phyloP scores from a whole-genome alignment of 1,140 invertebrate species.

The Trichoplusia ni region DNA sequence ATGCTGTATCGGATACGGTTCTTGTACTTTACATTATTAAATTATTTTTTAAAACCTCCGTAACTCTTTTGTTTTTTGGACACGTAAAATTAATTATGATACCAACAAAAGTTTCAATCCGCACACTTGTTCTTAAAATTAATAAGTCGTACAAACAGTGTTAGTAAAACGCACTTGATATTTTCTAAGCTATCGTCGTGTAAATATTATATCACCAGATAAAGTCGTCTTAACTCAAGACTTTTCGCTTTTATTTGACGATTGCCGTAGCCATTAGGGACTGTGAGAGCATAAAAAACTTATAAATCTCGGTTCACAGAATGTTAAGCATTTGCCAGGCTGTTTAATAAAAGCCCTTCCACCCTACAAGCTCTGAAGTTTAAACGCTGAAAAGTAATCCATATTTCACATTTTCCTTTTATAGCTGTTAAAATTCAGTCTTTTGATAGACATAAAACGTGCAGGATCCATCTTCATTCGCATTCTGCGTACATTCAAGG shows the following conservation, averaged over 20 bases:
- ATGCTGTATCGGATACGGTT: no score
- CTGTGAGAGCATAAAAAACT: neutral
- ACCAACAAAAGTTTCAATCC: no score
- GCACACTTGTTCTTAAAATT: no score
- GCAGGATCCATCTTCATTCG: conserved; percentile 25
- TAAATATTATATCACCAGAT: no score
- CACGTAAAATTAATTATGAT: no score
- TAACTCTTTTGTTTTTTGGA: no score
- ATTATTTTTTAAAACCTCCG: no score
- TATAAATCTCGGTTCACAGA: neutral
- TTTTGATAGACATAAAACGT: conserved; percentile 23
- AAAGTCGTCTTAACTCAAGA: neutral
- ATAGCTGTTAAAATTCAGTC: conserved; percentile 23
- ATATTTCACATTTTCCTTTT: conserved; percentile 26
- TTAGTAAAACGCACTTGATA: no score
- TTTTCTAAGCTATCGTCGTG: no score
- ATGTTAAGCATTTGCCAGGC: neutral
- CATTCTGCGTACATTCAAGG: conserved; percentile 31
- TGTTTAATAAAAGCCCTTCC: neutral
- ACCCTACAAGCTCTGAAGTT: neutral
- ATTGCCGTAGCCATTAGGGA: neutral
- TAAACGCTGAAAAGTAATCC: conserved; percentile 5
- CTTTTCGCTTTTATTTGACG: neutral
- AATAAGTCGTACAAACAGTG: no score
- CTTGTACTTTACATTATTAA: no score